A percentile compares a stretch with the other conserved stretches of the same genome.
These are phyloP conservation scores for Albula glossodonta DNA, from an alignment of 2,113 vertebrate species.

Conservation along the genomic window DNA sequence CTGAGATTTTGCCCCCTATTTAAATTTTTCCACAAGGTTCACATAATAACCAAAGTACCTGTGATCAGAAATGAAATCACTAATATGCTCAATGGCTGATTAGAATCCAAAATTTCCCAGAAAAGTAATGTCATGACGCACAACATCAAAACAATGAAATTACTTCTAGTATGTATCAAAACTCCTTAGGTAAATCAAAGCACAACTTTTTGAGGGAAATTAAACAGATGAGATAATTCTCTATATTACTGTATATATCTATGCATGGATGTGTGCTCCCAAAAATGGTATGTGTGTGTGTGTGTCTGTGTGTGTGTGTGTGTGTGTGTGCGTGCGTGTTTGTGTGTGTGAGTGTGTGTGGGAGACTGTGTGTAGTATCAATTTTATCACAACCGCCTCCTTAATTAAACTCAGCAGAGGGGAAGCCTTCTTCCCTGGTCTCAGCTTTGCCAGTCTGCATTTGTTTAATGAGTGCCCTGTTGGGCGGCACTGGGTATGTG, in stretches of 20 bases:
- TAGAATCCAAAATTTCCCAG: neutral
- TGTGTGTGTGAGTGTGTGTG: neutral
- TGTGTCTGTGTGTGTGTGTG: neutral
- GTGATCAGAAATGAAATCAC: too few relatives aligned
- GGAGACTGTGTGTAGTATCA: neutral
- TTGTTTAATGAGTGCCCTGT: slow-evolving; percentile 39
- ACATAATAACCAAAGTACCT: too few relatives aligned
- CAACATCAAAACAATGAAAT: neutral
- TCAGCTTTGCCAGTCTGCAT: slow-evolving; percentile 8
- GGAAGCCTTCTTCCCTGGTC: neutral
- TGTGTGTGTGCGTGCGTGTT: neutral
- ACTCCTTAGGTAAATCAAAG: neutral
- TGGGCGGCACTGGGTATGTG: slow-evolving; percentile 8
- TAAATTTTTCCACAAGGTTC: too few relatives aligned
- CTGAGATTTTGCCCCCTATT: too few relatives aligned
- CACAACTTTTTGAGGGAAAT: neutral
- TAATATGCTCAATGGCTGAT: too few relatives aligned
- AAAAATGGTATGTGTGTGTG: neutral
- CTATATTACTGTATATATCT: neutral
- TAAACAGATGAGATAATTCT: neutral
- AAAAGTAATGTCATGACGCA: neutral
- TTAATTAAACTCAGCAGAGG: slow-evolving; percentile 12
- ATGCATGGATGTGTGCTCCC: neutral
- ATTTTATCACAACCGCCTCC: neutral
- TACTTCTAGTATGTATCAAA: neutral